phyloP scores from a whole-genome alignment of 2,888 invertebrate genomes.

The Spodoptera littoralis region DNA sequence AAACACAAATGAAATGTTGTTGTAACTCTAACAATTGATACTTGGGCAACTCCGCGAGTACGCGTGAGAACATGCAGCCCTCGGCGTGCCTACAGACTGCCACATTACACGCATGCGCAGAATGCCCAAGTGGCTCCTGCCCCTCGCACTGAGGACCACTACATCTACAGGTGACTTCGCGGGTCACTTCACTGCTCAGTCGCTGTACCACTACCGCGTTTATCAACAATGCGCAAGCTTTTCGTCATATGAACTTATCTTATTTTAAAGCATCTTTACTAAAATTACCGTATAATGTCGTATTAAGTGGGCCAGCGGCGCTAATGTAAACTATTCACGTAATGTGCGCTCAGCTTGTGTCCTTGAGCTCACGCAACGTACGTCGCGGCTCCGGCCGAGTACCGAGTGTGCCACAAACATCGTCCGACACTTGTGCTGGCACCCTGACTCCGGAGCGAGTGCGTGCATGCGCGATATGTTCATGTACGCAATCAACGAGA shows the following conservation, averaged over 20 bases:
- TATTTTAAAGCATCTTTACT: no score
- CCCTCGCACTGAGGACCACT: no score
- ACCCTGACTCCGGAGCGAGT: background rate
- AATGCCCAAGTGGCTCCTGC: no score
- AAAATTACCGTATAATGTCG: no score
- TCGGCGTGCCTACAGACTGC: no score
- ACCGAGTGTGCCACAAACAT: background rate
- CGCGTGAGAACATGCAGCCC: no score
- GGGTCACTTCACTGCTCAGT: no score
- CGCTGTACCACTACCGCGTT: no score
- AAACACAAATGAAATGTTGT: slow-evolving; percentile 19
- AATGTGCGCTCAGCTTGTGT: background rate
- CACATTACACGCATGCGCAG: no score
- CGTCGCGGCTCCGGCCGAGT: background rate
- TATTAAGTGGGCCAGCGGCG: background rate
- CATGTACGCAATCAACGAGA: background rate
- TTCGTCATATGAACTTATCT: no score
- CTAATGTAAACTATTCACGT: slow-evolving; percentile 8
- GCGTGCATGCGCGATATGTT: background rate
- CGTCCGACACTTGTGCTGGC: background rate
- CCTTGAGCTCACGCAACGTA: slow-evolving; percentile 23
- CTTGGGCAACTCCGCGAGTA: slow-evolving; percentile 29
- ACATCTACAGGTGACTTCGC: no score
- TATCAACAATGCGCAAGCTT: no score
- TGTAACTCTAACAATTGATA: slow-evolving; percentile 8